phyloP scores from a whole-genome alignment of 2,113 vertebrate genomes.

The Synodontis membranacea region DNA sequence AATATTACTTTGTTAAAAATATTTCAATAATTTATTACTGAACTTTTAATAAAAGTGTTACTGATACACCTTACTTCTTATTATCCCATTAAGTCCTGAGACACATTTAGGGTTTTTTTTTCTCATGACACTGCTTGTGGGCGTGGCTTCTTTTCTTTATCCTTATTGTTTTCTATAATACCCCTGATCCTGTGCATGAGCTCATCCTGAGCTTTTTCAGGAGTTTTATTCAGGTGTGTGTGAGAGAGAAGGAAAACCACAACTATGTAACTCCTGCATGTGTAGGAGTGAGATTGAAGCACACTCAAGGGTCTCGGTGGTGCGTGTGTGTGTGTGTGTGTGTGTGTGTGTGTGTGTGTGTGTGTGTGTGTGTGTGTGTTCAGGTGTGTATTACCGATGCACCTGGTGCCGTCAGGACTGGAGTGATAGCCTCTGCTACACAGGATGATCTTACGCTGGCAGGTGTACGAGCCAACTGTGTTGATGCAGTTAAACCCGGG shows the following conservation, averaged over 20 bases:
- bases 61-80: not conserved
- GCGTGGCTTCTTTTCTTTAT: not conserved
- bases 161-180: not conserved
- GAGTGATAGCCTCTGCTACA: conserved; percentile 87
- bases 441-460: conserved; percentile 79
- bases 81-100: not conserved
- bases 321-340: not conserved
- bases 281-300: not conserved
- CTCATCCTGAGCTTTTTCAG: not conserved
- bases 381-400: conserved; percentile 78
- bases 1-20: not conserved
- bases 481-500: conserved; percentile 88
- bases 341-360: not conserved
- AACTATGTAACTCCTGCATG: not conserved
- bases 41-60: not conserved
- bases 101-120: not conserved
- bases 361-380: not conserved
- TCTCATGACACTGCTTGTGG: not conserved
- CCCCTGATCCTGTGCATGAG: not conserved
- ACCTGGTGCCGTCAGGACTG: conserved; percentile 82
- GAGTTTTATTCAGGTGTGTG: not conserved
- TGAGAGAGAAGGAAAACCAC: not conserved
- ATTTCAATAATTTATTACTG: not conserved
- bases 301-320: not conserved
- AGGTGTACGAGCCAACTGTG: conserved; percentile 88